A percentile compares a stretch with the other conserved stretches of the same genome.
These are phyloP conservation scores for Hyla sarda DNA, from an alignment of 2,113 vertebrate genomes.

Conservation along the genomic window DNA sequence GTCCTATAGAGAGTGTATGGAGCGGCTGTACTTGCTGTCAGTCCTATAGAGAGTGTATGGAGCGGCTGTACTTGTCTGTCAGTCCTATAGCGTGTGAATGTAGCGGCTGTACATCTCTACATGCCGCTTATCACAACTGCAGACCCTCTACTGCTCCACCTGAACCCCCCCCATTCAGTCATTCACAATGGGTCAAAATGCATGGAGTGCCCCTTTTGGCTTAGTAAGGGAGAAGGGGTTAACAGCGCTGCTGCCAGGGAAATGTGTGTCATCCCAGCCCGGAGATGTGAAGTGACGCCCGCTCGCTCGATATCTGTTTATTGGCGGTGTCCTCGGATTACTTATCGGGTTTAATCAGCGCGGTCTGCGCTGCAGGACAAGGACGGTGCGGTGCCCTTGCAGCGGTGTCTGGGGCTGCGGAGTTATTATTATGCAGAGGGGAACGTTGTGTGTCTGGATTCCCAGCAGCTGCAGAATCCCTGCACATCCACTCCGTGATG, in stretches of 20 bases:
- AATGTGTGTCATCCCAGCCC: constrained; percentile 17
- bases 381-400: constrained; percentile 15
- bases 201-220: not conserved
- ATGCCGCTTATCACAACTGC: too few species aligned
- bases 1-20: too few species aligned
- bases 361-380: not conserved
- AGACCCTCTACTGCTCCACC: too few species aligned
- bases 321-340: constrained; percentile 29
- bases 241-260: not conserved
- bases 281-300: not conserved
- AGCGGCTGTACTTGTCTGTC: too few species aligned
- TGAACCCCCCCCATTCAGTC: too few species aligned
- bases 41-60: too few species aligned
- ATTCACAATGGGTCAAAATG: too few species aligned
- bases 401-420: not conserved
- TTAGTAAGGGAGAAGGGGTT: not conserved
- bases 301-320: constrained; percentile 2
- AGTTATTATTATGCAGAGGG: not conserved
- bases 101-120: too few species aligned
- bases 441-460: not conserved
- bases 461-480: not conserved
- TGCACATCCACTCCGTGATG: not conserved
- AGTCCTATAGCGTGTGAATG: too few species aligned
- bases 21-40: too few species aligned
- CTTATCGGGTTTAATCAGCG: constrained; percentile 19